These are phyloP conservation scores for Premnoplex brunnescens DNA, from an alignment of 2,797 vertebrate species.

Conservation along the genomic window DNA sequence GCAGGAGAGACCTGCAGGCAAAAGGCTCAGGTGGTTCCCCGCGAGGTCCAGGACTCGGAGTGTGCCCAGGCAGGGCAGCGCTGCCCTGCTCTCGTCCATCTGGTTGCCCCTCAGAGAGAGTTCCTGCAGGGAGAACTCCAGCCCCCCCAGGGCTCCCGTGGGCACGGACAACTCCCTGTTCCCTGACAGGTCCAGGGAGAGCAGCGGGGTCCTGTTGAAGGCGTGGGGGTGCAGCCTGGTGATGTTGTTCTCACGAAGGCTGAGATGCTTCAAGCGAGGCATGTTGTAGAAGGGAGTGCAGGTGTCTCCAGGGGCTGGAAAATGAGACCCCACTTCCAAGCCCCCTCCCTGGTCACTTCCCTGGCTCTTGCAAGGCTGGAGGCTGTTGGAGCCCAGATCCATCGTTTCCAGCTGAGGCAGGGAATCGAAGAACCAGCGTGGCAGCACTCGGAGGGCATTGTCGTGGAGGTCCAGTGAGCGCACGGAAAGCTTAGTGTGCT, in stretches of 20 bases:
- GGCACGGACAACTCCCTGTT: slow-evolving; percentile 37
- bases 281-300: slow-evolving; percentile 53
- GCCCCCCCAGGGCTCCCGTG: neutral
- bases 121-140: slow-evolving; percentile 47
- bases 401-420: slow-evolving; percentile 40
- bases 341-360: neutral
- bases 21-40: neutral
- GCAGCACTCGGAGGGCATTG: slow-evolving; percentile 26
- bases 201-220: slow-evolving; percentile 12
- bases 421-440: slow-evolving; percentile 37
- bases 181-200: slow-evolving; percentile 55
- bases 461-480: slow-evolving; percentile 15
- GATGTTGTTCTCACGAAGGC: slow-evolving; percentile 43
- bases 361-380: slow-evolving; percentile 14
- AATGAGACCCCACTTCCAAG: rapidly evolving
- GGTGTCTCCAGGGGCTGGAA: rapidly evolving
- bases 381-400: slow-evolving; percentile 48
- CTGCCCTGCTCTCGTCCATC: neutral
- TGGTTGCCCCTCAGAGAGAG: slow-evolving; percentile 60
- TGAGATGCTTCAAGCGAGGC: slow-evolving; percentile 35
- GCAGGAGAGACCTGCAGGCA: slow-evolving; percentile 15
- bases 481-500: neutral
- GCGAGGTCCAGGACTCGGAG: slow-evolving; percentile 51
- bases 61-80: slow-evolving; percentile 12
- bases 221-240: neutral